Percentiles rank a stretch among this genome's conserved stretches.
Conservation (phyloP, 1,140 invertebrate species). For the Nylanderia fulva region DNA sequence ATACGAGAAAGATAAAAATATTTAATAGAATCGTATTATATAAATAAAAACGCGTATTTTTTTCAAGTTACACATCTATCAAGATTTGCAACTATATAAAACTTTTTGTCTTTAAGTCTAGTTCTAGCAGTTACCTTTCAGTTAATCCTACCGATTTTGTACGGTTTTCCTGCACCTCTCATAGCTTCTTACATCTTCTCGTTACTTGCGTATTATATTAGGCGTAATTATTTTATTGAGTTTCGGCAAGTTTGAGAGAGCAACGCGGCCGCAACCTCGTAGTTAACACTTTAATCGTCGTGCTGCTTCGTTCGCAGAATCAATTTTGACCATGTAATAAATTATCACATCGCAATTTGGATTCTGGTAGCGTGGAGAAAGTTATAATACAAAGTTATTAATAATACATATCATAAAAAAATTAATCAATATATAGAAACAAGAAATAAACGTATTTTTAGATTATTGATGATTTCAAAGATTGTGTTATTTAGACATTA, state of each 20-base stretch:
- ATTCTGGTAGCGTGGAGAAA: background rate
- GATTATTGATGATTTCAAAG: background rate
- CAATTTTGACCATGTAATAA: background rate
- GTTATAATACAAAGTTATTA: background rate
- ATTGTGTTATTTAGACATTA: background rate
- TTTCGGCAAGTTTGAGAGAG: slow-evolving; percentile 42
- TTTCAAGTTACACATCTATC: background rate
- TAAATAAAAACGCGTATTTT: background rate
- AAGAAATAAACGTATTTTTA: background rate
- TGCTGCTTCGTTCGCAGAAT: background rate
- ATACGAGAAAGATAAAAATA: background rate
- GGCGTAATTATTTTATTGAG: slow-evolving; percentile 53
- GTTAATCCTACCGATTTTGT: slow-evolving; percentile 31
- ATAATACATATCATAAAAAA: background rate
- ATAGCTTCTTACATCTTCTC: slow-evolving; percentile 22
- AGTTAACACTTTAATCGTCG: slow-evolving; percentile 40
- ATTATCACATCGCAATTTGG: slow-evolving; percentile 5
- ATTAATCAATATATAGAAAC: background rate
- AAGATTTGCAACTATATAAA: slow-evolving; percentile 3
- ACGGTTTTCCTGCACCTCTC: background rate
- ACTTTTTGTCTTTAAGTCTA: background rate
- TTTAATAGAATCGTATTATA: background rate
- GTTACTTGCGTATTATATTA: slow-evolving; percentile 49
- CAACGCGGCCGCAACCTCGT: background rate
- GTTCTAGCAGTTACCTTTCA: slow-evolving; percentile 21